Conservation (phyloP, 2,797 vertebrate species). For the Lophura swinhoii region DNA sequence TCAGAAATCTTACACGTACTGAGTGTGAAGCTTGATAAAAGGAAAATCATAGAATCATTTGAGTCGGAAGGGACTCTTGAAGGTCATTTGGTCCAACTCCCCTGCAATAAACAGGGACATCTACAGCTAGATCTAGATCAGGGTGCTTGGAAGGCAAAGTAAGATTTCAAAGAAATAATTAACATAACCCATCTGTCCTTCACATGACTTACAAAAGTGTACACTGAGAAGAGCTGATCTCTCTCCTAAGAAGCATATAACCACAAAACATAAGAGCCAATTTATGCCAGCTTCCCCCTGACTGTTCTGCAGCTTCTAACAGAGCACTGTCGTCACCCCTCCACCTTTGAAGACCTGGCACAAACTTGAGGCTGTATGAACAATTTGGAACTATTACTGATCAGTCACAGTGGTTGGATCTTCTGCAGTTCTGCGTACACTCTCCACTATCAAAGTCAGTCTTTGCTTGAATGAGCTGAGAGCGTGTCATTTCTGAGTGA, state of each 20-base stretch:
- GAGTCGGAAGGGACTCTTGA: no score
- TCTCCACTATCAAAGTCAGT: neutral
- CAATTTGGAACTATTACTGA: constrained; percentile 2
- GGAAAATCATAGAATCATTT: neutral
- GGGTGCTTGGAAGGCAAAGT: neutral
- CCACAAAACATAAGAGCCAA: neutral
- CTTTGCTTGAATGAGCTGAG: constrained; percentile 7
- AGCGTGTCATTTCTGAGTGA: neutral
- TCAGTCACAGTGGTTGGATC: neutral
- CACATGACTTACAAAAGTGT: neutral
- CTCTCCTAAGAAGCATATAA: neutral
- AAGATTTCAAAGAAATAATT: neutral
- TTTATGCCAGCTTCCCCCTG: neutral
- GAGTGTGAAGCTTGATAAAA: neutral
- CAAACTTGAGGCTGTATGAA: neutral
- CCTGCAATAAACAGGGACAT: no score
- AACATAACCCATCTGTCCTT: neutral
- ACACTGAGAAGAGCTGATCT: neutral
- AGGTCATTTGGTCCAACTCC: no score
- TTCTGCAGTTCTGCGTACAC: neutral
- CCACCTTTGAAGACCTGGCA: neutral
- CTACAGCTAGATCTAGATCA: no score
- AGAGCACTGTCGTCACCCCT: neutral
- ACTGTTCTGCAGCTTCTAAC: neutral
- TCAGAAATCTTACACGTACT: neutral